Evolutionary conservation across 2,797 vertebrate species (phyloP).

Genomic region (Cuculus canorus): DNA sequence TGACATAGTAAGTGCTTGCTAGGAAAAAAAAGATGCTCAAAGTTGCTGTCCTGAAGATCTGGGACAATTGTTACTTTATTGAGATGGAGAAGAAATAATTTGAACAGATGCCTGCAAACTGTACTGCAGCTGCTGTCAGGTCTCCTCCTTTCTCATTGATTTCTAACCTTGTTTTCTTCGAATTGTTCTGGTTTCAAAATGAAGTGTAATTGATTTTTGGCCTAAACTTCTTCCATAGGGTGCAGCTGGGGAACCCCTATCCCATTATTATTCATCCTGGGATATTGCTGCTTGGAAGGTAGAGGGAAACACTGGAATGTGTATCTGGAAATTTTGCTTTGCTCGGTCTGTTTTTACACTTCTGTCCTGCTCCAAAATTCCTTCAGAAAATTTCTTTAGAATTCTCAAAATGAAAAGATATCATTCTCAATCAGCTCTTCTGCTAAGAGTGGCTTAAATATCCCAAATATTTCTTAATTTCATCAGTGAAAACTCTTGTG

Average conservation of each 20-base stretch:
- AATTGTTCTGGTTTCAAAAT: not conserved
- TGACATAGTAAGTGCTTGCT: not conserved
- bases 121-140: not conserved
- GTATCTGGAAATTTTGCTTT: not conserved
- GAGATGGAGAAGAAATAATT: not conserved
- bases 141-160: not conserved
- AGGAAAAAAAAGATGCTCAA: fast-evolving
- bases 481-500: not conserved
- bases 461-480: not conserved
- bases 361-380: not conserved
- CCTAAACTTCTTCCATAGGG: not conserved
- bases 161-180: not conserved
- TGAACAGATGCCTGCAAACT: not conserved
- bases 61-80: not conserved
- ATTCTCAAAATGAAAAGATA: not conserved
- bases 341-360: not conserved
- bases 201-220: not conserved
- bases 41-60: not conserved
- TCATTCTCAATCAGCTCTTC: not conserved
- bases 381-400: not conserved
- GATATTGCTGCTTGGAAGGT: not conserved
- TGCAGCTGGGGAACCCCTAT: not conserved
- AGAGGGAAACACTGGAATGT: not conserved
- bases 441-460: not conserved
- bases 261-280: not conserved